Base-by-base conservation (phyloP, 2,113 vertebrate genomes). In the Lanius collurio region DNA sequence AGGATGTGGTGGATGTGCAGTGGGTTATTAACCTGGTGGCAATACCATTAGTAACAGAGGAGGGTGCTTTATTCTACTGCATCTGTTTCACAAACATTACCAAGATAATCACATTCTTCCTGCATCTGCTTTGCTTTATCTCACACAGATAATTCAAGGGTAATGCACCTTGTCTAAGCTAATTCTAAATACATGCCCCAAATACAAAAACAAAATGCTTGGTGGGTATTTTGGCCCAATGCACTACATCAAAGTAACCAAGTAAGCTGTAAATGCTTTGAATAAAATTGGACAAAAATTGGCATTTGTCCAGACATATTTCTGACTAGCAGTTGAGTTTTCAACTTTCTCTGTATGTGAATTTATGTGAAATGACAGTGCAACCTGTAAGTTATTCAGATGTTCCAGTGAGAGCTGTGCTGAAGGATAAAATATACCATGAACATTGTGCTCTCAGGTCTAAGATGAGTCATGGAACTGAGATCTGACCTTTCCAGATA, bases 131-230 rank as follows among this genome's bases (percentile, higher is more conserved):
- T 97, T 97, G 91, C 97, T 97, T 93, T 95, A 90, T 86, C 93
- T 97, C 93, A 94, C 95, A 90, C 86, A 94, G 88, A 95, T 95
- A 95, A 97, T 97, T 97, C 94, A 96, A 95, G 94, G 90, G 95
- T 92, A 96, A 97, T 97, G 95, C 96, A 96, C 96, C 95, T 95
- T 97, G 96, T 96, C 96, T 97, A 94, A 96, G 90, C 86, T 79
- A 97, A 95, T 96, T 97, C 90, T 94, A 92, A 95, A 93, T 76
- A 87, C 94, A 96, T 87, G 70, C 87, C 65, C 95, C 90, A 95
- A 95, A 95, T 41, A 52, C 46, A 92, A 68, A 75, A 84, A 73
- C 77, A 94, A 95, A 93, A 44, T 94, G 83, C 90, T 94, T 75
- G 92, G 90, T 92, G 92, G 80, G 78, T 96, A 89, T 95, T 96